These are phyloP conservation scores for Melanostigma gelatinosum DNA, from an alignment of 2,113 vertebrate species.

Conservation along the genomic window DNA sequence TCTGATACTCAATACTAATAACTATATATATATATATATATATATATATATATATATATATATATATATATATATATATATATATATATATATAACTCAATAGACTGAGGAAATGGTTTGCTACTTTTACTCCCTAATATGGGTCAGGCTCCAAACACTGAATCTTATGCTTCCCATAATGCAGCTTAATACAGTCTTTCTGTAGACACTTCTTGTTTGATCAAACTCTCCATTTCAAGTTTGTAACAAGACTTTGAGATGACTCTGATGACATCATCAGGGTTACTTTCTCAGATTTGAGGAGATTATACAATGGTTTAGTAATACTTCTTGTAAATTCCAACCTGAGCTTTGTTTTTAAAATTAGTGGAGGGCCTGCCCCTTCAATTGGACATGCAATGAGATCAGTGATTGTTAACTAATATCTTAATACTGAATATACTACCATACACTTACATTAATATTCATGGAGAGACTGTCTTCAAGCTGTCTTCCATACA, in stretches of 20 bases:
- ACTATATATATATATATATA: no score
- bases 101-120: not conserved
- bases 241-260: not conserved
- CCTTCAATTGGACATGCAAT: conserved; percentile 1
- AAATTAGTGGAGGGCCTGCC: not conserved
- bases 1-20: not conserved
- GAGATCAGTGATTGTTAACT: conserved; percentile 3
- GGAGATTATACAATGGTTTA: not conserved
- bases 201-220: not conserved
- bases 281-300: not conserved
- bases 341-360: not conserved
- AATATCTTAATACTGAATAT: conserved; percentile 7
- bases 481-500: conserved; percentile 17
- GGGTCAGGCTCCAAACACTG: not conserved
- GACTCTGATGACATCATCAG: not conserved
- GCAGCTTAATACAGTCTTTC: not conserved
- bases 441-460: not conserved
- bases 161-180: not conserved
- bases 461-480: not conserved
- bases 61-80: no score
- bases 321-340: not conserved
- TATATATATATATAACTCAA: not conserved
- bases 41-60: no score
- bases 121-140: not conserved
- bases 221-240: not conserved